Base-by-base conservation (phyloP, 2,888 invertebrate species). In the Philopedon plagiatum region DNA sequence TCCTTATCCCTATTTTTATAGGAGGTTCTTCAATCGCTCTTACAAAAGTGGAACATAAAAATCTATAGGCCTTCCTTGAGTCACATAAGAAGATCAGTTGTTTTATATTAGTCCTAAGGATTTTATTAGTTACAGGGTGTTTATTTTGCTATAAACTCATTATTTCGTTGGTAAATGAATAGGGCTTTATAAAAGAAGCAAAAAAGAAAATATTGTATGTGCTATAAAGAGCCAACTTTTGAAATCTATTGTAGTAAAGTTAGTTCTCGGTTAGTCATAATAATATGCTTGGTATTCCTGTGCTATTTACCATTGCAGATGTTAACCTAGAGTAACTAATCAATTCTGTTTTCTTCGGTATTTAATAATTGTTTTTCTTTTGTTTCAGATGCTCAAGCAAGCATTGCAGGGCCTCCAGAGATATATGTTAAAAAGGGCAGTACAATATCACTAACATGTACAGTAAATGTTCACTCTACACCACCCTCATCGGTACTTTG, bases 371-470 rank as follows among this genome's bases (percentile, higher is more conserved):
- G 2, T 8, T 8, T 9, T 9, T 26, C 62, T 64, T 74, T 71
- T 70, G 15, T 87, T 90, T 78, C 90, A 95, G 95, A 94, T 81
- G 95, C 95, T 32, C 93, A 94, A 82, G 95, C 95, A 54, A 91
- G 91, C 84, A 95, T 95, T 83, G 91, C 92, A 85, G 94, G 95
- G 74, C 93, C 94, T 46, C 91, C 93, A 79, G 95, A 95, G 81
- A 93, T 95, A 78, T 94, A 93, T 86, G 95, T 95, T 82, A 95
- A 94, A 87, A 93, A 93, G 84, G 95, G 95, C 80, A 95, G 95
- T 85, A 95, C 95, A 78, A 95, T 95, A 88, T 94, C 94, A 79
- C 88, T 95, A 83, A 94, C 94, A 70, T 95, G 95, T 85, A 92
- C 94, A 61, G 94, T 95, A 79, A 95, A 95, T 86, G 92, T 94